phyloP scores from a whole-genome alignment of 2,888 invertebrate genomes.

The Nycteola revayana region DNA sequence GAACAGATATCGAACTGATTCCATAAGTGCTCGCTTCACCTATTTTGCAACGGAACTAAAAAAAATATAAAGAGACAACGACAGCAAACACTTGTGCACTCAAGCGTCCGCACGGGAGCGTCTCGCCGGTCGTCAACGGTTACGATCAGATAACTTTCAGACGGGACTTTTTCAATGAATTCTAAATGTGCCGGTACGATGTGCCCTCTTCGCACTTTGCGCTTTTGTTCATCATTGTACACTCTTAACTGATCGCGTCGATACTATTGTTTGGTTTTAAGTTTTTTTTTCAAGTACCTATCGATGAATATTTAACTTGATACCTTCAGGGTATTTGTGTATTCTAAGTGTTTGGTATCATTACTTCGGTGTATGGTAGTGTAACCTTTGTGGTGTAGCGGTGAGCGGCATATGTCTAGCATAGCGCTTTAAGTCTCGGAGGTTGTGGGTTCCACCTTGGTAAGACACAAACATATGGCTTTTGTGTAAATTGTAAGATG shows the following conservation, averaged over 20 bases:
- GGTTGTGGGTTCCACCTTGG: too few relatives aligned
- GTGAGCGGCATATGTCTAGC: too few relatives aligned
- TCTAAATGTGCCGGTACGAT: constrained; percentile 65
- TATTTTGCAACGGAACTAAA: background rate
- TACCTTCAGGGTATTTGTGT: too few relatives aligned
- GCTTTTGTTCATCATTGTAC: constrained; percentile 29
- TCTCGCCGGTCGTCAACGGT: constrained; percentile 42
- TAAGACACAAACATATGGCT: too few relatives aligned
- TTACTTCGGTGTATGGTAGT: too few relatives aligned
- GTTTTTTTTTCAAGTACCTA: constrained; percentile 7
- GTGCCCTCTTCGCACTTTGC: constrained; percentile 21
- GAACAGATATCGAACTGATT: too few relatives aligned
- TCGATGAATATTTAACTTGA: too few relatives aligned
- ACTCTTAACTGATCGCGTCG: constrained; percentile 45
- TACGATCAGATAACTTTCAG: constrained; percentile 79
- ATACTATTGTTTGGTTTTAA: constrained; percentile 32
- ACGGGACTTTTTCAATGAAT: constrained; percentile 78
- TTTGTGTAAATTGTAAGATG: too few relatives aligned
- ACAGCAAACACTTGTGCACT: constrained; percentile 10
- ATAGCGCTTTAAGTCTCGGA: too few relatives aligned
- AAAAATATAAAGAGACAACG: background rate
- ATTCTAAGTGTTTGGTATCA: too few relatives aligned
- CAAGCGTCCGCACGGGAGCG: constrained; percentile 10
- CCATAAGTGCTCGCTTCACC: too few relatives aligned
- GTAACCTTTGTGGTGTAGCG: too few relatives aligned